A percentile compares a stretch with the other conserved stretches of the same genome.
Conservation (phyloP, 2,113 vertebrate species). For the Hemiprocne comata region DNA sequence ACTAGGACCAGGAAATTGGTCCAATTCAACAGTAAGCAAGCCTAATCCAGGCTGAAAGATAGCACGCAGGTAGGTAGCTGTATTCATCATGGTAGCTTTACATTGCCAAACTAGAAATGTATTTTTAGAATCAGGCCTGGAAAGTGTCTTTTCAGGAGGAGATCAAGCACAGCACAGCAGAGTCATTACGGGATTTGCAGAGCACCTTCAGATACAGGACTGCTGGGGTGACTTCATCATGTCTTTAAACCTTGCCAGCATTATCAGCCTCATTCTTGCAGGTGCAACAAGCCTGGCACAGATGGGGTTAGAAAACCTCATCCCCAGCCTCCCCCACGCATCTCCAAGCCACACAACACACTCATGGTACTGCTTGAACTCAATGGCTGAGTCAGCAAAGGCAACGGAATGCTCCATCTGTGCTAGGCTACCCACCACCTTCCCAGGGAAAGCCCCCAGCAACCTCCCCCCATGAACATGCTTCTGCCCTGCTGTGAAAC, state of each 20-base stretch:
- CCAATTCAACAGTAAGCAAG: neutral
- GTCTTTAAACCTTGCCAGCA: neutral
- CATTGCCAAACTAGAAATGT: neutral
- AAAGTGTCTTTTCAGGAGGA: neutral
- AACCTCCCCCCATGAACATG: neutral
- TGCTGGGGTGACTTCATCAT: neutral
- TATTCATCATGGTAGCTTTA: neutral
- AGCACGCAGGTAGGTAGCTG: neutral
- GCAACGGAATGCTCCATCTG: neutral
- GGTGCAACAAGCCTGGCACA: neutral
- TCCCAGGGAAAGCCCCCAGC: neutral
- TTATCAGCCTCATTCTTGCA: neutral
- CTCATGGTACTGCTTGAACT: rapidly evolving
- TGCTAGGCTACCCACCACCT: neutral
- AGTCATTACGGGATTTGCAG: neutral
- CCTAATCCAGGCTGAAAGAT: neutral
- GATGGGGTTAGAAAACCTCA: neutral
- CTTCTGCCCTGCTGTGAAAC: neutral
- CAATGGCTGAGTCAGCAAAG: neutral
- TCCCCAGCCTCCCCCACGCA: neutral
- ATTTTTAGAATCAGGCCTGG: neutral
- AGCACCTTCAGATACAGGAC: neutral
- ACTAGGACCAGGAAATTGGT: neutral
- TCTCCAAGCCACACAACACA: neutral
- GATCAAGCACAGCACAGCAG: neutral